Evolutionary conservation across 2,888 invertebrate species (phyloP).

Genomic region (Ormyrus rosae): DNA sequence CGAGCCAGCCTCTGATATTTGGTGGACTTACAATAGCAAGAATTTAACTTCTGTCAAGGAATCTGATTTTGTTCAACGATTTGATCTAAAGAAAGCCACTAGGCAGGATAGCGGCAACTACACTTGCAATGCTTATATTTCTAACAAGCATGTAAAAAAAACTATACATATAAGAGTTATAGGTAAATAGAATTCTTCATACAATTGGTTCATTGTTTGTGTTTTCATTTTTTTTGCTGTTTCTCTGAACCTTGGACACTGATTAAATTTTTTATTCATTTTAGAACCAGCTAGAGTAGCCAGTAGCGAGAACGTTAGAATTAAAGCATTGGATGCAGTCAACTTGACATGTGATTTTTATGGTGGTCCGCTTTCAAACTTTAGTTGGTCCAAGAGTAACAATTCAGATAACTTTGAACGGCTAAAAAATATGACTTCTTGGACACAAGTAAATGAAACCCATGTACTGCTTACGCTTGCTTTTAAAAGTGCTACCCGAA

Average conservation of each 20-base stretch:
- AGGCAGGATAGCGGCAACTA: conserved; percentile 80
- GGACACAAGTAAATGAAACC: conserved; percentile 78
- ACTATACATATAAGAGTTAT: conserved; percentile 71
- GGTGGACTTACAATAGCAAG: conserved; percentile 80
- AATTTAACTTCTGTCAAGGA: conserved; percentile 77
- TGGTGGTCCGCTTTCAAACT: conserved; percentile 79
- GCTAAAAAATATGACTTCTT: conserved; percentile 71
- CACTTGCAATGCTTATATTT: conserved; percentile 78
- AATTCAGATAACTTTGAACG: conserved; percentile 73
- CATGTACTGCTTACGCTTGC: conserved; percentile 79
- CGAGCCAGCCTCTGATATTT: conserved; percentile 77
- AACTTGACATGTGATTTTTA: conserved; percentile 78
- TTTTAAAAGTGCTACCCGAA: conserved; percentile 79
- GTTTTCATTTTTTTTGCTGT: no score
- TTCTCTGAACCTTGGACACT: neutral
- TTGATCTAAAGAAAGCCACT: conserved; percentile 78
- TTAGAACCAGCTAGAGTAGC: conserved; percentile 77
- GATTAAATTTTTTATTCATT: conserved; percentile 71
- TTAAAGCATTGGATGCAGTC: conserved; percentile 77
- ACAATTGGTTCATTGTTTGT: no score
- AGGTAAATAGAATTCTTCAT: conserved; percentile 63
- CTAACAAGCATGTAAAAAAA: conserved; percentile 70
- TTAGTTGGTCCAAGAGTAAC: conserved; percentile 80
- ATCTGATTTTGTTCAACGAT: conserved; percentile 72
- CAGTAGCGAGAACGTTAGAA: conserved; percentile 74